A percentile compares a stretch with the other conserved stretches of the same genome.
Evolutionary conservation across 2,888 invertebrate genomes (phyloP).

Genomic region (Xanthorhoe designata): DNA sequence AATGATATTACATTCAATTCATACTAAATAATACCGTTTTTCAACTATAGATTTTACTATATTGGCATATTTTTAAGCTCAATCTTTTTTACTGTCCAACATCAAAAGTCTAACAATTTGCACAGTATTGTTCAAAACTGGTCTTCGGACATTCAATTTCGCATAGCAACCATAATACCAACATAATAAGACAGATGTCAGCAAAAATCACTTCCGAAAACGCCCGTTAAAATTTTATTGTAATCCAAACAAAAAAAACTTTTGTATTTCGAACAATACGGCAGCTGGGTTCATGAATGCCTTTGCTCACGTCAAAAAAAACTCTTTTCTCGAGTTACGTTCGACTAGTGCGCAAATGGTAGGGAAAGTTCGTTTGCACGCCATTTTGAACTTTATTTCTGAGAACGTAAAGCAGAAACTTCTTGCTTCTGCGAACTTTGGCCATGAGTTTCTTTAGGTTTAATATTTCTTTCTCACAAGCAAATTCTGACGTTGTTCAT

Average conservation of each 20-base stretch:
- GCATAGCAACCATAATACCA: conserved; percentile 16
- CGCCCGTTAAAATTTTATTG: conserved; percentile 48
- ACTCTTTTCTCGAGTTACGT: conserved; percentile 26
- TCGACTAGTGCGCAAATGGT: conserved; percentile 23
- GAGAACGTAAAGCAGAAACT: neutral
- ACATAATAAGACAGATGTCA: conserved; percentile 38
- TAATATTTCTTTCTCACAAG: conserved; percentile 12
- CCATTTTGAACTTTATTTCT: conserved; percentile 6
- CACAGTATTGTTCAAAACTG: conserved; percentile 7
- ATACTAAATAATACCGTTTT: neutral
- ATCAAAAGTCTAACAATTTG: conserved; percentile 1
- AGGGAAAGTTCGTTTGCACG: conserved; percentile 17
- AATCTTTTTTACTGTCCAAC: neutral
- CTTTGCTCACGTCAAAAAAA: conserved; percentile 10
- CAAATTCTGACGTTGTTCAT: conserved; percentile 16
- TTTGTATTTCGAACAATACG: conserved; percentile 40
- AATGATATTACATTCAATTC: no score
- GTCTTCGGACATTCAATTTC: conserved; percentile 21
- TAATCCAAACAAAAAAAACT: conserved; percentile 42
- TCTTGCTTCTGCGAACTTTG: conserved; percentile 1
- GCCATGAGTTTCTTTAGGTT: neutral
- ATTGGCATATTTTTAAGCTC: no score
- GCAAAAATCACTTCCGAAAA: conserved; percentile 52
- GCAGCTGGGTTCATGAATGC: conserved; percentile 27
- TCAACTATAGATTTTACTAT: no score